Percentiles rank a stretch among this genome's conserved stretches.
Conservation (phyloP, 2,888 invertebrate species). For the Lutraria lutraria region DNA sequence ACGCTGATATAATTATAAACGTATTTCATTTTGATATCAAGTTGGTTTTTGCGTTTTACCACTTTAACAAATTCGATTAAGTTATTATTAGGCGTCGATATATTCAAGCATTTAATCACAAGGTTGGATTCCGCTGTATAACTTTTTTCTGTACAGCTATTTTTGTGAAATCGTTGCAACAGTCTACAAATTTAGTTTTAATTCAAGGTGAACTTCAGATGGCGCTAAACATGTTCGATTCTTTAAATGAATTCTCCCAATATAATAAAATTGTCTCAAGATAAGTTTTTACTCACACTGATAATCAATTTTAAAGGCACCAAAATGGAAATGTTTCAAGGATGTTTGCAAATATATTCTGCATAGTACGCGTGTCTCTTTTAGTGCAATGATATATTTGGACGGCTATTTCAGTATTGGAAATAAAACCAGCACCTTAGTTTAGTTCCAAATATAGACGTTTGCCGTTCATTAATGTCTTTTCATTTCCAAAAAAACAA, state of each 20-base stretch:
- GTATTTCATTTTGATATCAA: too few species aligned
- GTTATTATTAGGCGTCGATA: too few species aligned
- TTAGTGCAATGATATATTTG: neutral
- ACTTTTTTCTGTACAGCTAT: too few species aligned
- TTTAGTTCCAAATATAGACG: neutral
- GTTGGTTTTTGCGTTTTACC: too few species aligned
- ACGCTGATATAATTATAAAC: too few species aligned
- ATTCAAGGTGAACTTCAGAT: neutral
- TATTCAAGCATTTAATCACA: too few species aligned
- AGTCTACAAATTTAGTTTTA: too few species aligned
- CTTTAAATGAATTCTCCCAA: neutral
- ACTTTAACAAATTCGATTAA: too few species aligned
- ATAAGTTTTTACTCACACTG: neutral
- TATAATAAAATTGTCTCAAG: neutral
- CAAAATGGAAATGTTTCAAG: neutral
- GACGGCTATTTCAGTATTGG: neutral
- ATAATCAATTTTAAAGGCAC: conserved; percentile 17
- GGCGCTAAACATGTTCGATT: neutral
- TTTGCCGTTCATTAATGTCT: neutral
- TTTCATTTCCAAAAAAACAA: neutral
- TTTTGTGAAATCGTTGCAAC: too few species aligned
- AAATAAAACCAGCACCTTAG: neutral
- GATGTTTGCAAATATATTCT: neutral
- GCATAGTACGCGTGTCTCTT: neutral
- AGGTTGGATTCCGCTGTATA: too few species aligned